Conservation (phyloP, 2,113 vertebrate species). For the Ellobius talpinus region DNA sequence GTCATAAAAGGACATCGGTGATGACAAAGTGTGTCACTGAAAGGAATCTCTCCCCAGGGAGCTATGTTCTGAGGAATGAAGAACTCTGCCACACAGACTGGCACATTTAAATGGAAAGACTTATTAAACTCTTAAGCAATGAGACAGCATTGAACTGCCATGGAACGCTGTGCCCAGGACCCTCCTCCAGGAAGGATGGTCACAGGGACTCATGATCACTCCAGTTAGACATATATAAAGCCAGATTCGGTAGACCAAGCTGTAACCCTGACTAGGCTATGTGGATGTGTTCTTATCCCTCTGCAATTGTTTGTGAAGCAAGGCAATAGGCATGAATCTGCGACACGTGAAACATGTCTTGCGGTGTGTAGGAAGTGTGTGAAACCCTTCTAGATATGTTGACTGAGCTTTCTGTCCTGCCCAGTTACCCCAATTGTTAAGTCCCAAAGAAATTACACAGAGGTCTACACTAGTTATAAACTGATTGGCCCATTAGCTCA, state of each 20-base stretch:
- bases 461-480: no score
- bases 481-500: no score
- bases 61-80: neutral
- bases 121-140: neutral
- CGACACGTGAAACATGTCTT: rapidly evolving
- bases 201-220: neutral
- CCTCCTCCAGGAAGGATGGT: neutral
- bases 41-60: neutral
- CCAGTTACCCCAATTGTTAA: no score
- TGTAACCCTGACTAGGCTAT: rapidly evolving
- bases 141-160: neutral
- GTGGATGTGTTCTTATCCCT: neutral
- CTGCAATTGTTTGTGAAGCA: neutral
- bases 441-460: no score
- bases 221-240: neutral
- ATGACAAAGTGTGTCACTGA: neutral
- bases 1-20: neutral
- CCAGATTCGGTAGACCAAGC: rapidly evolving
- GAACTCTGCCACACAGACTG: neutral
- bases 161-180: rapidly evolving
- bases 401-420: no score
- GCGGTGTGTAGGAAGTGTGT: rapidly evolving
- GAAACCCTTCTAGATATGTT: neutral
- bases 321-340: neutral
- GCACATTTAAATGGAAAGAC: slow-evolving; percentile 14